These are phyloP conservation scores for Microtus ochrogaster DNA, from an alignment of 2,113 vertebrate species.

Conservation along the genomic window DNA sequence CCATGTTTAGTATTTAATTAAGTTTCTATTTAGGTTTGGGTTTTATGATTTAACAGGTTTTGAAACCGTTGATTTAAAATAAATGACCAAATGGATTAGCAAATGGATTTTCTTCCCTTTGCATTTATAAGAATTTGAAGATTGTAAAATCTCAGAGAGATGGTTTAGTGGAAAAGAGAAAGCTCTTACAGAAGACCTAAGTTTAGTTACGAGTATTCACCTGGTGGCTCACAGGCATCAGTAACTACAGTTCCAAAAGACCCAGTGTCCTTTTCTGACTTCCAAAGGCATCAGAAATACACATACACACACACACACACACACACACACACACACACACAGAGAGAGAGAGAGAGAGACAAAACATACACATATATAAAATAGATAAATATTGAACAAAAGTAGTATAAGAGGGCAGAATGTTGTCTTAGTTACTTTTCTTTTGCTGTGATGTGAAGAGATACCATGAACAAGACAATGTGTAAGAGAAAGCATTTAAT, in stretches of 20 bases:
- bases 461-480: background rate
- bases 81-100: background rate
- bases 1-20: background rate
- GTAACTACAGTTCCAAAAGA: too few species aligned
- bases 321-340: background rate
- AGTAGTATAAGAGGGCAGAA: background rate
- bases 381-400: background rate
- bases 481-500: background rate
- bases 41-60: constrained; percentile 5
- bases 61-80: background rate
- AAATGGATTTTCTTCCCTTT: background rate
- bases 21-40: background rate
- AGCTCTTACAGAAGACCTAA: background rate
- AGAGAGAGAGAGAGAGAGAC: too few species aligned
- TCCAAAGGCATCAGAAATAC: background rate
- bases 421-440: background rate
- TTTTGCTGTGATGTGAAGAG: too few species aligned
- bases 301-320: background rate
- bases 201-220: background rate
- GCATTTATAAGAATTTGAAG: background rate
- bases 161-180: background rate
- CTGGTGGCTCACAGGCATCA: background rate
- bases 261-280: background rate
- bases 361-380: background rate
- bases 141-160: background rate